Evolutionary conservation across 2,797 vertebrate genomes (phyloP), one percentile per base, ranked within the genome.

Genomic region (Rhodeus uyekii): DNA sequence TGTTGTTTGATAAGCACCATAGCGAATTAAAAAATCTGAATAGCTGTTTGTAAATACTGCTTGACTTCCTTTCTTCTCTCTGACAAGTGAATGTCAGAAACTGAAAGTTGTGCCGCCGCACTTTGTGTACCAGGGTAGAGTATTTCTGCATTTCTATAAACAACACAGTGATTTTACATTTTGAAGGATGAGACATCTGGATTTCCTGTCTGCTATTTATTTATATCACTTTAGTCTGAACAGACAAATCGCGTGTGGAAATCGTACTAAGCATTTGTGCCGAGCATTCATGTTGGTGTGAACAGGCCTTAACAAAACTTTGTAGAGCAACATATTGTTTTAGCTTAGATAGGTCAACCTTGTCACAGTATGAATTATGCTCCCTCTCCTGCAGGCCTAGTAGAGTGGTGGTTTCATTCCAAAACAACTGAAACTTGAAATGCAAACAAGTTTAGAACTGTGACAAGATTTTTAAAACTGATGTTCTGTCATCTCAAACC

Each of bases 381-480:
- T 6, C 29, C 10, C 14, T 48, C 46, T 48, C 34, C 13, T 27
- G 36, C n/a, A 61, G 64, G 55, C 36, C 60, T 32, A 22, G 34
- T 65, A 65, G 58, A 46, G 14, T 60, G 32, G 14, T 79, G 67
- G 58, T 29, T 71, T 38, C 38, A 86, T 74, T 69, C 53, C 19
- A 85, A 79, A 84, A 61, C 60, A 27, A 46, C 34, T 63, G 3
- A 72, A 72, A 81, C 8, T 4, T 63, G 18, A 78, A 83, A 83
- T 29, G 60, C 69, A 82, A 76, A 76, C 63, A 58, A 76, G 67
- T 81, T 65, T 79, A 80, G 75, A 69, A 81, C 32, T 24, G 22
- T 53, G 50, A n/a, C 22, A n/a, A 55, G 71, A 42, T 60, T 42
- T 68, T 69, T 67, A 10, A 44, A 22, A 55, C 32, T 63, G 50